These are phyloP conservation scores for Hiodon tergisus DNA, from an alignment of 2,113 vertebrate genomes.

Conservation along the genomic window DNA sequence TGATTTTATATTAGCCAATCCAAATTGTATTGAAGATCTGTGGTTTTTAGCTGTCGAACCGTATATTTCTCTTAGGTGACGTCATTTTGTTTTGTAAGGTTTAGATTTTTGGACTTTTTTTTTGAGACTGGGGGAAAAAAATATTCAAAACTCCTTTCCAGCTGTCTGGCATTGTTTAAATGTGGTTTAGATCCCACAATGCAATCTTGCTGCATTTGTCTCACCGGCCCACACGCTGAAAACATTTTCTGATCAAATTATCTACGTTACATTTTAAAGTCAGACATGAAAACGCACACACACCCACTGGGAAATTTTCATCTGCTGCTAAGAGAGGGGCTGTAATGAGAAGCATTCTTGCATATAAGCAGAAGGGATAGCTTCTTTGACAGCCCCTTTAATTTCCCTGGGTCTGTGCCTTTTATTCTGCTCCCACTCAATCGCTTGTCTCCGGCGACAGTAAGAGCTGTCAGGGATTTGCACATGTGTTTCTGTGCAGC, in stretches of 20 bases:
- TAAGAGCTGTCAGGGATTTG: slow-evolving; percentile 31
- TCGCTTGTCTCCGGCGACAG: slow-evolving; percentile 31
- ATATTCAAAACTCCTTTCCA: slow-evolving; percentile 2
- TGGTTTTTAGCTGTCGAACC: no score
- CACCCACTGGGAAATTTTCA: slow-evolving; percentile 35
- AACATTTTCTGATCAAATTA: slow-evolving; percentile 33
- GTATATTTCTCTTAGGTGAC: no score
- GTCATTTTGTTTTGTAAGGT: no score
- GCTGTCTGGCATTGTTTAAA: slow-evolving; percentile 18
- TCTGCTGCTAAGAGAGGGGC: slow-evolving; percentile 36
- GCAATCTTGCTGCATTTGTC: slow-evolving; percentile 21
- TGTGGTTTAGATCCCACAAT: slow-evolving; percentile 25
- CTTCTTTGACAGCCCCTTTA: slow-evolving; percentile 45
- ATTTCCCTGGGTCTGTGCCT: slow-evolving; percentile 50
- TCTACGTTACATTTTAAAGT: slow-evolving; percentile 29
- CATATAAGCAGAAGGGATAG: slow-evolving; percentile 32
- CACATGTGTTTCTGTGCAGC: slow-evolving; percentile 48
- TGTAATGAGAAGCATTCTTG: slow-evolving; percentile 54
- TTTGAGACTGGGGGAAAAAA: not conserved
- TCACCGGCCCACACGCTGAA: slow-evolving; percentile 31
- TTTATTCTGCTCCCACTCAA: slow-evolving; percentile 48
- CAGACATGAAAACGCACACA: slow-evolving; percentile 26
- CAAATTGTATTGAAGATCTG: no score
- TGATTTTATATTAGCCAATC: no score
- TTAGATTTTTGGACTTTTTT: no score